These are phyloP conservation scores for Neomicropteryx cornuta DNA, from an alignment of 1,140 invertebrate species.

Conservation along the genomic window DNA sequence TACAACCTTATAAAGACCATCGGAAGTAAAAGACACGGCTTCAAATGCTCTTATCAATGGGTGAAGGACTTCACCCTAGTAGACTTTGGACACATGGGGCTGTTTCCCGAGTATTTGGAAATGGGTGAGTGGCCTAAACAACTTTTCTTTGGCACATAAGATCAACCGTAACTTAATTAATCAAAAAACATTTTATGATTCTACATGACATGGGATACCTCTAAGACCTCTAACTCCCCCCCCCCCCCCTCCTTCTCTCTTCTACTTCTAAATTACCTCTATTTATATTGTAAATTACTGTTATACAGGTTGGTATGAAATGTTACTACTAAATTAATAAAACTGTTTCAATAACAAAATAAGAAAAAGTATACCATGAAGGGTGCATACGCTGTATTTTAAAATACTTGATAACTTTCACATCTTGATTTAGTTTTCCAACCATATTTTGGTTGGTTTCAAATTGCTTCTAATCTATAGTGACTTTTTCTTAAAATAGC, in stretches of 20 bases:
- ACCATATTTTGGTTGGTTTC: background rate
- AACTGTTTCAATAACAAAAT: no score
- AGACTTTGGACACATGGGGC: constrained; percentile 77
- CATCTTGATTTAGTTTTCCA: background rate
- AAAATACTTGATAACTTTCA: background rate
- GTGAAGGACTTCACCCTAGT: constrained; percentile 85
- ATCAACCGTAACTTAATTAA: no score
- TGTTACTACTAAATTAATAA: no score
- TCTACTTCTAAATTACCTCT: no score
- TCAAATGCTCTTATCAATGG: constrained; percentile 55
- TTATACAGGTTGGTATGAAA: no score
- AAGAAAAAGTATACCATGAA: no score
- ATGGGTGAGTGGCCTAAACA: constrained; percentile 81
- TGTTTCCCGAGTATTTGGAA: constrained; percentile 96
- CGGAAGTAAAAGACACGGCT: constrained; percentile 30
- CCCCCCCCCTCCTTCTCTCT: no score
- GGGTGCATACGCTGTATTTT: no score
- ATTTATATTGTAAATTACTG: no score
- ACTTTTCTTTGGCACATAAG: no score
- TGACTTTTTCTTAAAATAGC: background rate
- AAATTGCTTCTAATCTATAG: background rate
- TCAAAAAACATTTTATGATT: no score
- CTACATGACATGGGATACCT: no score
- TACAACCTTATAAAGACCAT: constrained; percentile 50
- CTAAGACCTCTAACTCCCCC: background rate